These are phyloP conservation scores for Spilosoma lubricipeda DNA, from an alignment of 2,888 invertebrate genomes.

Conservation along the genomic window DNA sequence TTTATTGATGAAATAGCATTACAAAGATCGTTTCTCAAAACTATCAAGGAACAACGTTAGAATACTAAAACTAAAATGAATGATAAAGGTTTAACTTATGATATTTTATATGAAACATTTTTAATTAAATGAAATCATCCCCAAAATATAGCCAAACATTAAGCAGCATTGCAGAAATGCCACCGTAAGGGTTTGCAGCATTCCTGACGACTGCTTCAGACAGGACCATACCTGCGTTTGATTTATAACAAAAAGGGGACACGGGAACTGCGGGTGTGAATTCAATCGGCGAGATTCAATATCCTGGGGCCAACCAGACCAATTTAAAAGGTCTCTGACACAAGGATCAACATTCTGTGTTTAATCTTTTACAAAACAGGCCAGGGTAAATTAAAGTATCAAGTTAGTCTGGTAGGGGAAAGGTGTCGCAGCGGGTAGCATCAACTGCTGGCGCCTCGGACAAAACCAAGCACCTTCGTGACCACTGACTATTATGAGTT, in stretches of 20 bases:
- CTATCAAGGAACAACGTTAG: constrained; percentile 45
- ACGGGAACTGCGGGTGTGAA: constrained; percentile 77
- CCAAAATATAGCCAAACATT: constrained; percentile 54
- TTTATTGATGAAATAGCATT: constrained; percentile 67
- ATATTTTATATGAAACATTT: constrained; percentile 2
- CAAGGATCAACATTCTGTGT: constrained; percentile 43
- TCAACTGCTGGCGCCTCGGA: constrained; percentile 78
- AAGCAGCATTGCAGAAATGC: constrained; percentile 59
- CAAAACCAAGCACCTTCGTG: constrained; percentile 76
- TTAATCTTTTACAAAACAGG: constrained; percentile 34
- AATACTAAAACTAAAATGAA: constrained; percentile 16
- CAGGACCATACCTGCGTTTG: constrained; percentile 82
- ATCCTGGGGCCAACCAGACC: constrained; percentile 66
- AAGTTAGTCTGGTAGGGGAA: constrained; percentile 65
- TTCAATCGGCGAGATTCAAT: constrained; percentile 74
- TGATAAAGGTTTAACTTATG: constrained; percentile 1
- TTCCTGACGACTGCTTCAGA: constrained; percentile 77
- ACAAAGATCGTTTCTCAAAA: constrained; percentile 58
- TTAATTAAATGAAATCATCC: constrained; percentile 56
- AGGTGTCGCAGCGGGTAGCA: constrained; percentile 77
- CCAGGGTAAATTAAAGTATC: constrained; percentile 49
- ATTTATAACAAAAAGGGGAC: constrained; percentile 84
- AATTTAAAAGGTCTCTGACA: constrained; percentile 58
- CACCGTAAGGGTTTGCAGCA: constrained; percentile 65
- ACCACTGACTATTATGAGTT: constrained; percentile 78